Percentiles rank a stretch among this genome's conserved stretches.
Conservation (phyloP, 2,888 invertebrate genomes). For the Drosophila limbata region DNA sequence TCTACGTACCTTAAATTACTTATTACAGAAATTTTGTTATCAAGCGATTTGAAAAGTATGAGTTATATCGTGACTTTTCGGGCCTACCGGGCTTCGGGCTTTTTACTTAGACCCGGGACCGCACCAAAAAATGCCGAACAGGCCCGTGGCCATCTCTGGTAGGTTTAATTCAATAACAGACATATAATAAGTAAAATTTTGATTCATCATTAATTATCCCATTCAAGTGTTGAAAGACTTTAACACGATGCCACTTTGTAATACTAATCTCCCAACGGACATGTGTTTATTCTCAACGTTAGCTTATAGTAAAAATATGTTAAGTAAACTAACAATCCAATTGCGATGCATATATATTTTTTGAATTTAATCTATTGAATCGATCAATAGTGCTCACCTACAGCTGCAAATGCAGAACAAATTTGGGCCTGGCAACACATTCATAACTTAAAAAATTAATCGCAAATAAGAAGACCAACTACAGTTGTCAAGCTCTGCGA, state of each 20-base stretch:
- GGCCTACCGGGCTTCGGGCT: no score
- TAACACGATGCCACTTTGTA: constrained; percentile 24
- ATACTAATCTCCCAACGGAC: constrained; percentile 5
- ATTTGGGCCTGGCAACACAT: not conserved
- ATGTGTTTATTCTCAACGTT: constrained; percentile 50
- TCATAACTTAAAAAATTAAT: not conserved
- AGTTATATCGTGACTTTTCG: no score
- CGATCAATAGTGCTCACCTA: not conserved
- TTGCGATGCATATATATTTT: constrained; percentile 18
- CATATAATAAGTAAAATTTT: not conserved
- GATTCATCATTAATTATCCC: not conserved
- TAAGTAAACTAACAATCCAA: constrained; percentile 41
- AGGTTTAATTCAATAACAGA: constrained; percentile 7
- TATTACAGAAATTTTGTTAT: no score
- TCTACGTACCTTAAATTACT: no score
- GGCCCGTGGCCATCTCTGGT: no score
- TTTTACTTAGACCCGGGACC: no score
- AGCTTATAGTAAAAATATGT: constrained; percentile 30
- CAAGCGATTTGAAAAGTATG: no score
- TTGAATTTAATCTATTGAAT: not conserved
- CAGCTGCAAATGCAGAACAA: not conserved
- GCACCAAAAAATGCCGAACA: no score
- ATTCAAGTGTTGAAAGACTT: constrained; percentile 13
- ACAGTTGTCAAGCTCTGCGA: not conserved
- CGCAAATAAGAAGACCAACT: not conserved